Conservation (phyloP, 92 coral and sea anemone species). For the Heliopora coerulea region DNA sequence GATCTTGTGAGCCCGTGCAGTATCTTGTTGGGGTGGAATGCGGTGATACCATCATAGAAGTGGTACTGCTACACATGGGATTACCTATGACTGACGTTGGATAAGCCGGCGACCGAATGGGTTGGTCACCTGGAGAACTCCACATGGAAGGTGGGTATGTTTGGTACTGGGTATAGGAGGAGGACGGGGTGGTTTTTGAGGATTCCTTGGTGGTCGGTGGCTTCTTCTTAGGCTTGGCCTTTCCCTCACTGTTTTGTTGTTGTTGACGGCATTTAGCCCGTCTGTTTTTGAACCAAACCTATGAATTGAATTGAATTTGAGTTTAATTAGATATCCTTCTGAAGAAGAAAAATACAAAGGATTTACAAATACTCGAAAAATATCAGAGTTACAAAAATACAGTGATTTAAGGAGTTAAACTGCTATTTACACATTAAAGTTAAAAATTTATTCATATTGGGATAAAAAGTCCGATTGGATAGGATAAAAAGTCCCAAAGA, state of each 20-base stretch:
- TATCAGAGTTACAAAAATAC: no score
- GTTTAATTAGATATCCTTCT: background rate
- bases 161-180: slow-evolving; percentile 34
- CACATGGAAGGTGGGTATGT: slow-evolving; percentile 36
- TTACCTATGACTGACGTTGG: slow-evolving; percentile 45
- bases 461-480: no score
- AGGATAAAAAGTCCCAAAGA: no score
- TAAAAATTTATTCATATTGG: no score
- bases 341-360: no score
- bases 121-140: slow-evolving; percentile 36
- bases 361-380: no score
- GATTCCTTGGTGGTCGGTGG: slow-evolving; percentile 12
- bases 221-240: slow-evolving; percentile 5
- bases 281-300: slow-evolving; percentile 99
- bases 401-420: no score
- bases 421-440: no score
- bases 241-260: slow-evolving; percentile 15
- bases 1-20: slow-evolving; percentile 37
- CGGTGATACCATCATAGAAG: slow-evolving; percentile 37
- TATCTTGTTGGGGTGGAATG: slow-evolving; percentile 28
- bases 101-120: slow-evolving; percentile 41
- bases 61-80: slow-evolving; percentile 42
- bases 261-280: slow-evolving; percentile 93
- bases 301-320: background rate
- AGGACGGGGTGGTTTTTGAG: slow-evolving; percentile 20